Base-by-base conservation (phyloP, 2,888 invertebrate species). In the Zeuzera pyrina region DNA sequence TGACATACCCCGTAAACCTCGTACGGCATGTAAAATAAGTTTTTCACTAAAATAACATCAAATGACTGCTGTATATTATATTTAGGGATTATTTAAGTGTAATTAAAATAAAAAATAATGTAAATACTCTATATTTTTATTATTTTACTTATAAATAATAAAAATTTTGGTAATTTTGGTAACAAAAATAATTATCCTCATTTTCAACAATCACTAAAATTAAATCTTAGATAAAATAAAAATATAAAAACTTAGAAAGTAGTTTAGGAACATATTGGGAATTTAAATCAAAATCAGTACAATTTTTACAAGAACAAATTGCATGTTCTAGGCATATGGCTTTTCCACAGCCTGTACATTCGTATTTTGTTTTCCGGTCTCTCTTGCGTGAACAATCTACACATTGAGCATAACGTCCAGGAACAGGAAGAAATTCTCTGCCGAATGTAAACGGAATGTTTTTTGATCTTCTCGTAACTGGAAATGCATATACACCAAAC, bases 281-380 rank as follows among this genome's bases (percentile, higher is more conserved):
- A 23, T 10, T 23, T 3, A n/a, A 5, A 12, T 26, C 14, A 12
- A 24, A 15, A 29, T 29, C 29, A 33, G 33, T 21, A 29, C 33
- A 33, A 16, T 29, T 29, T 33, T 33, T 10, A 16, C 29, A 33
- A 10, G 15, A 12, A 15, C 29, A 33, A 8, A 10, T 33, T 11
- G 33, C 33, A 24, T 33, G 33, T 14, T 33, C 34, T 13, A 30
- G 24, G 12, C 30, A 34, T 19, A 30, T 33, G 22, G 29, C 12
- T 23, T 33, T 24, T 11, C 11, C 22, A 11, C 38, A 34, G 12
- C 14, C 23, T 12, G 25, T 31, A 28, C 38, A 39, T 15, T 19
- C 14, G 21, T 35, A 15, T 30, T 32, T 35, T 15, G 35, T 39
- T 28, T 39, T 35, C 15, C 35, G 15, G 23, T 39, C 35, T 24